Evolutionary conservation across 2,888 invertebrate species (phyloP).

Genomic region (Cyrtodaria siliqua): DNA sequence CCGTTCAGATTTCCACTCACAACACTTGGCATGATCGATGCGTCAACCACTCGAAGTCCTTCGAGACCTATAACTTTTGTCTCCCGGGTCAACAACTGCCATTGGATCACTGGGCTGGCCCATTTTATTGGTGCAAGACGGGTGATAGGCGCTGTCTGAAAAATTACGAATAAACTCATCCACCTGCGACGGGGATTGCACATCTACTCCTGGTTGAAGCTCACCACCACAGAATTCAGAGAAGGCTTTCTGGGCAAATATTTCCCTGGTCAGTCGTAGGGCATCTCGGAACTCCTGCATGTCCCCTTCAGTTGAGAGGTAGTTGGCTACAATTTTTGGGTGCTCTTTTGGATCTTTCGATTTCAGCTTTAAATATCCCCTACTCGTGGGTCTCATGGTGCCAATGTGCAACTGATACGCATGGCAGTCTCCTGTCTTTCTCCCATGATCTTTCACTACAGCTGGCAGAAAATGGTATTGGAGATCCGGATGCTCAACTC

Average conservation of each 20-base stretch:
- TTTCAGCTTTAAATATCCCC: conserved; percentile 92
- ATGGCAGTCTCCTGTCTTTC: conserved; percentile 85
- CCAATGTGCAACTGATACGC: conserved; percentile 87
- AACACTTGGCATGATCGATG: conserved; percentile 92
- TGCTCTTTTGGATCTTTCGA: conserved; percentile 92
- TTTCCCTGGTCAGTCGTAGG: conserved; percentile 81
- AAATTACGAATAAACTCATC: conserved; percentile 84
- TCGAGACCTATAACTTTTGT: conserved; percentile 87
- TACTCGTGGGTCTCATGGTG: conserved; percentile 92
- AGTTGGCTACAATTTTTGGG: conserved; percentile 96
- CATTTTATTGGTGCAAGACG: conserved; percentile 92
- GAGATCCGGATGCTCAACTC: conserved; percentile 86
- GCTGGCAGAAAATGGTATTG: conserved; percentile 87
- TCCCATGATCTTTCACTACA: conserved; percentile 87
- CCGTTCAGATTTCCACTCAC: conserved; percentile 91
- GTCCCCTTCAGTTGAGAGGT: conserved; percentile 90
- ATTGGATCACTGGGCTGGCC: conserved; percentile 87
- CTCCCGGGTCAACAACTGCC: conserved; percentile 90
- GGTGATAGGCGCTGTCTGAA: conserved; percentile 91
- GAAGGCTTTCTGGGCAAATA: conserved; percentile 85
- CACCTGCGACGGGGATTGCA: conserved; percentile 82
- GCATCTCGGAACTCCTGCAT: conserved; percentile 85
- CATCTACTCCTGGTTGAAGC: conserved; percentile 75
- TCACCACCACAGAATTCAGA: conserved; percentile 80
- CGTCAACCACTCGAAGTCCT: conserved; percentile 92